Evolutionary conservation across 1,140 invertebrate genomes (phyloP).

Genomic region (Aethina tumida): DNA sequence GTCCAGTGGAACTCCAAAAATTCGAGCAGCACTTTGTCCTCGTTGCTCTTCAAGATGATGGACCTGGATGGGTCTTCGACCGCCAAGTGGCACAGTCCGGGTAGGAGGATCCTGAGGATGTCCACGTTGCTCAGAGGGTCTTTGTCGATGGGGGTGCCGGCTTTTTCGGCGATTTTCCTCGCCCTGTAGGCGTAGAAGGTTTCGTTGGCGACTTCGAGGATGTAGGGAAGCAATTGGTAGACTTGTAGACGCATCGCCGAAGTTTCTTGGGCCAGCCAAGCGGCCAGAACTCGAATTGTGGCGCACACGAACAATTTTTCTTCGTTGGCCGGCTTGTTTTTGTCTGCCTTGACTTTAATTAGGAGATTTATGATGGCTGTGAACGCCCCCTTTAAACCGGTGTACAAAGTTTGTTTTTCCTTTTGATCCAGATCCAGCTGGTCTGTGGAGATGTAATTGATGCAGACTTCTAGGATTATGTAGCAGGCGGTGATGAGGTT

Average conservation of each 20-base stretch:
- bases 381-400: constrained; percentile 83
- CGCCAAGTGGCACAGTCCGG: constrained; percentile 80
- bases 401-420: constrained; percentile 82
- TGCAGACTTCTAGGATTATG: constrained; percentile 67
- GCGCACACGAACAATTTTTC: constrained; percentile 70
- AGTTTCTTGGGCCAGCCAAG: constrained; percentile 87
- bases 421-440: constrained; percentile 76
- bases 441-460: constrained; percentile 72
- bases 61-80: constrained; percentile 79
- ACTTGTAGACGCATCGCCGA: constrained; percentile 77
- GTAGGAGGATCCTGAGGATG: constrained; percentile 69
- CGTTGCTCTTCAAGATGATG: constrained; percentile 66
- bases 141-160: constrained; percentile 41
- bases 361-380: constrained; percentile 69
- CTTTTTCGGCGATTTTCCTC: constrained; percentile 52
- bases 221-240: constrained; percentile 66
- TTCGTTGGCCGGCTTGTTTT: constrained; percentile 48
- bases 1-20: constrained; percentile 75
- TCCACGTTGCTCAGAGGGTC: constrained; percentile 58
- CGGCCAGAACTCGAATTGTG: constrained; percentile 70
- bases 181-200: constrained; percentile 63
- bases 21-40: constrained; percentile 71
- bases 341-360: constrained; percentile 61
- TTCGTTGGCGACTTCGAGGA: constrained; percentile 69
- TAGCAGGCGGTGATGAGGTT: constrained; percentile 77